Base-by-base conservation (phyloP, 2,113 vertebrate species). In the Pteronura brasiliensis region DNA sequence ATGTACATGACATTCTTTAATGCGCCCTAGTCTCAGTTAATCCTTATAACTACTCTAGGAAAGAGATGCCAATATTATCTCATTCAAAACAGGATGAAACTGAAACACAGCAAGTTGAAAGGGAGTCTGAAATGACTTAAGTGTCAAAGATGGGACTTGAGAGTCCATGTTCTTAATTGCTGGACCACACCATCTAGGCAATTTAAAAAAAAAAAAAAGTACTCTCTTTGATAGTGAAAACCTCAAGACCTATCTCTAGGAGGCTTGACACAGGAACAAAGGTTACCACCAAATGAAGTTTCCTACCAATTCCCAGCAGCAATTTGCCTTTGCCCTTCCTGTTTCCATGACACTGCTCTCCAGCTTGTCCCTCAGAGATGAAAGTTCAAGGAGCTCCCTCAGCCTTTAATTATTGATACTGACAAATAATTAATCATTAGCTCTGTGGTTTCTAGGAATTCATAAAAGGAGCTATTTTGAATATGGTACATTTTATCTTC, bases 391-490 rank as follows among this genome's bases (percentile, higher is more conserved):
- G 67, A 31, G 7, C 6, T 76, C 39, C 14, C 34, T 77, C 10
- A 42, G 67, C 3, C 59, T 95, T 90, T 72, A 93, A 77, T 86
- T 88, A 82, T 63, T 57, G 31, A 85, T 6, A 82, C 0, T 83
- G 52, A 74, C 25, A 91, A 85, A 81, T 79, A 92, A 95, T 81
- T 96, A 84, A 97, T 76, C 36, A 85, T 79, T 77, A 93, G 44
- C 52, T 61, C 79, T 9, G 27, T 65, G 57, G 55, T 74, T 94
- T 84, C 42, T 44, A 63, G 23, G 7, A 92, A 87, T 79, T 44
- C 89, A 86, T 29, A 90, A 23, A 31, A 97, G 87, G 17, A 71
- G 7, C 10, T 84, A 72, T 31, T 89, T 93, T 95, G 27, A 65
- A 67, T 47, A 85, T 49, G 29, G 6, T 39, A 61, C 27, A 57